Evolutionary conservation across 2,888 invertebrate genomes (phyloP).

Genomic region (Heliconius cydno): DNA sequence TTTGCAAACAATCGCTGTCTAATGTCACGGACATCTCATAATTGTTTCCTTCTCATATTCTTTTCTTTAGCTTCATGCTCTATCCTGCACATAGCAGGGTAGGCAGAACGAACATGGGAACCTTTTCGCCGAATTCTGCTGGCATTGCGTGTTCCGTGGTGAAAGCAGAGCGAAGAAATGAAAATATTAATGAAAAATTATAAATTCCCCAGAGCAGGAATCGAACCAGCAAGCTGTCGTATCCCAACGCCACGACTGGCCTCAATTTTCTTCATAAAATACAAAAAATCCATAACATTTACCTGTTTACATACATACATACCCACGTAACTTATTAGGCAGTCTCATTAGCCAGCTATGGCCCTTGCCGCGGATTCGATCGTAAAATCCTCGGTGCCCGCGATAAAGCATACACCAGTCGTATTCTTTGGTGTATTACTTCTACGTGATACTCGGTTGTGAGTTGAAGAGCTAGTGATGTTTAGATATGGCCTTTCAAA

Average conservation of each 20-base stretch:
- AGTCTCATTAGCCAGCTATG: constrained; percentile 53
- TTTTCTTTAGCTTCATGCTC: not conserved
- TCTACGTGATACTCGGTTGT: constrained; percentile 67
- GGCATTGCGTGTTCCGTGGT: not conserved
- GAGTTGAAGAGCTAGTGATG: constrained; percentile 41
- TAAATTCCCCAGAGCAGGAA: not conserved
- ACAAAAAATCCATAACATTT: not conserved
- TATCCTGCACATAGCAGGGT: not conserved
- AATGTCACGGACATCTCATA: too few species aligned
- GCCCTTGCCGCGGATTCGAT: constrained; percentile 59
- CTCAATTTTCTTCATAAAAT: not conserved
- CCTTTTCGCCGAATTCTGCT: not conserved
- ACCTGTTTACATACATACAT: constrained; percentile 19
- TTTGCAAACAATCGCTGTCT: too few species aligned
- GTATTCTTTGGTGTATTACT: constrained; percentile 66
- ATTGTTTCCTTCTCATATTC: too few species aligned
- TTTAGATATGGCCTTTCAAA: constrained; percentile 42
- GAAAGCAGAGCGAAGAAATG: not conserved
- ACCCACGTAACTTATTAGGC: constrained; percentile 49
- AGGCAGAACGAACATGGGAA: not conserved
- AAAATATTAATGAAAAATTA: not conserved
- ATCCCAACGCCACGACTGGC: not conserved
- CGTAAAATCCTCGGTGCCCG: constrained; percentile 70
- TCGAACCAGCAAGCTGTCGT: not conserved
- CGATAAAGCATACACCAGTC: constrained; percentile 68